Base-by-base conservation (phyloP, 1,140 invertebrate genomes). In the Gryon sp. region DNA sequence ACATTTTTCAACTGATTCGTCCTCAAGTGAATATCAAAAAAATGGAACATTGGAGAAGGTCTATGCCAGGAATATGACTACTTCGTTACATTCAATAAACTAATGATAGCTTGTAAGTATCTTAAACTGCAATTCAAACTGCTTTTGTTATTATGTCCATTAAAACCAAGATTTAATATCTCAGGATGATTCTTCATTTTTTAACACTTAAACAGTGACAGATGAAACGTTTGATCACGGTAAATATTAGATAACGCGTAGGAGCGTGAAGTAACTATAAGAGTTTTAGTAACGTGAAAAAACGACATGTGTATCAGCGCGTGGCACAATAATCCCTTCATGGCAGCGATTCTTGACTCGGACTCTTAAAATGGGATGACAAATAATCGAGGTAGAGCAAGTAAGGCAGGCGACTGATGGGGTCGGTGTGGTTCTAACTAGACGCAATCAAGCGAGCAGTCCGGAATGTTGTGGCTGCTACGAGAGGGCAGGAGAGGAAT, bases 331-430 rank as follows among this genome's bases (percentile, higher is more conserved):
- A 78, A 78, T 73, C 62, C 57, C 63, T 57, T 65, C 22, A 59
- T 65, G 30, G 76, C 65, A 78, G 60, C 63, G 66, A 73, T 76
- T 69, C 46, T 32, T 16, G 28, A 45, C 28, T 57, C 41, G 62
- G 78, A 84, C 84, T 86, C 79, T 86, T 85, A 83, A 86, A 88
- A 86, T 82, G 80, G 68, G 79, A 86, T 84, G 84, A 87, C 84
- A 84, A 86, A 87, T 86, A 86, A 86, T 83, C 79, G 82, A 52
- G 84, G 83, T 83, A 66, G 72, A 84, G 79, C 77, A 72, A 80
- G 73, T 60, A 41, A 60, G 83, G 81, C 84, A 80, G 80, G 69
- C 76, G 82, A 87, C 80, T 83, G 86, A 87, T 86, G 83, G 77
- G 78, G 74, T 78, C 83, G 82, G 84, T 83, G 79, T 82, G 82